These are phyloP conservation scores for Rhagoletis zephyria DNA, from an alignment of 1,140 invertebrate genomes.

Conservation along the genomic window DNA sequence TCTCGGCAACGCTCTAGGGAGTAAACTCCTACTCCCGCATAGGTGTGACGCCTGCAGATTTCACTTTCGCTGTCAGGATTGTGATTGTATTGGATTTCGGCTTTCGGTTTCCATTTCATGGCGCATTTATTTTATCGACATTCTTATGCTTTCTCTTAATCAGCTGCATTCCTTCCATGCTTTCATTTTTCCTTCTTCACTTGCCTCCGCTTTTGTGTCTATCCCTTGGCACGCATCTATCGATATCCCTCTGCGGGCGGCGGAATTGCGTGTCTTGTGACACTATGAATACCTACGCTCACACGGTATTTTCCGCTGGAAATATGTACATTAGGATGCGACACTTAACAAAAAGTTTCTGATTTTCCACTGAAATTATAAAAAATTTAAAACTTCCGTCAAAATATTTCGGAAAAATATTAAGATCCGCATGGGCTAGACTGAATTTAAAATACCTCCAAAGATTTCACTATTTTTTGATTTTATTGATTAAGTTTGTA, in stretches of 20 bases:
- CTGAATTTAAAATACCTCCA: too few species aligned
- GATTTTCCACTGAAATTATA: too few species aligned
- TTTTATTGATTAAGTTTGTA: too few species aligned
- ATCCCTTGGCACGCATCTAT: neutral
- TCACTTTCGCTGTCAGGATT: neutral
- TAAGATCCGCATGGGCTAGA: too few species aligned
- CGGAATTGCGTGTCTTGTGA: neutral
- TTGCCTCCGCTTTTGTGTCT: too few species aligned
- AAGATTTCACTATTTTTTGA: too few species aligned
- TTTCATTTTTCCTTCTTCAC: too few species aligned
- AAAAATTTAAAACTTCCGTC: too few species aligned
- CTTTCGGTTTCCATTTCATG: slow-evolving; percentile 45
- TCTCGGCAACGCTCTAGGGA: neutral
- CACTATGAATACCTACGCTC: neutral
- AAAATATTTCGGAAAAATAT: too few species aligned
- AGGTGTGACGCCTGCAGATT: neutral
- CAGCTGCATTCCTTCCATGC: too few species aligned
- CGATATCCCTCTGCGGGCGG: neutral
- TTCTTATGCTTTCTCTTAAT: neutral
- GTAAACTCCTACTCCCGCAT: neutral
- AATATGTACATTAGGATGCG: too few species aligned
- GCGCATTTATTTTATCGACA: slow-evolving; percentile 4
- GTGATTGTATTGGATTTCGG: slow-evolving; percentile 36
- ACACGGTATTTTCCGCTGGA: neutral
- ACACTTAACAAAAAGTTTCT: too few species aligned